phyloP scores from a whole-genome alignment of 2,797 vertebrate species.

The Schizopygopsis malacanthus region DNA sequence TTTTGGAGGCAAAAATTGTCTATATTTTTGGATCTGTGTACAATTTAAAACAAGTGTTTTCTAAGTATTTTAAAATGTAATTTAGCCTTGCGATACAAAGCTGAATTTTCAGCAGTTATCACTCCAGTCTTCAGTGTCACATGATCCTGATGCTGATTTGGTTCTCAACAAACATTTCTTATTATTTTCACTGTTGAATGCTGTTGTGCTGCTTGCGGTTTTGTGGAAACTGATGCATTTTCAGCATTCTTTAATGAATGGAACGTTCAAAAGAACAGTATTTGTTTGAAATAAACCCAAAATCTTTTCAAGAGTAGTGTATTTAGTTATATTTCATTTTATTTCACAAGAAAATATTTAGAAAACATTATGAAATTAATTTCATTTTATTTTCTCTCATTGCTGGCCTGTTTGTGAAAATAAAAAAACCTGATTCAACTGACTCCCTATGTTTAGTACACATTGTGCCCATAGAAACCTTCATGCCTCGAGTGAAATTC shows the following conservation, averaged over 20 bases:
- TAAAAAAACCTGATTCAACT: background rate
- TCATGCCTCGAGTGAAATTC: slow-evolving; percentile 12
- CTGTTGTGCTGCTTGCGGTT: background rate
- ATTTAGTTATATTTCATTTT: background rate
- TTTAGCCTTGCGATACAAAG: background rate
- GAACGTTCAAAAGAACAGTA: background rate
- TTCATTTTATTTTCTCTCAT: background rate
- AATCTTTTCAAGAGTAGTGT: background rate
- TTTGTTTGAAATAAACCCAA: background rate
- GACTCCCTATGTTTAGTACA: slow-evolving; percentile 14
- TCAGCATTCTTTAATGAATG: background rate
- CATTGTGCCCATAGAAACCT: slow-evolving; percentile 15
- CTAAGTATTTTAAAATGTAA: background rate
- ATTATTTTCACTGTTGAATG: background rate
- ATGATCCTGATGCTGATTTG: background rate
- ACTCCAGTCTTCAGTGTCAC: background rate
- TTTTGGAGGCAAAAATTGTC: background rate
- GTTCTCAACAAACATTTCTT: background rate
- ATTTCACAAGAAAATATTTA: background rate
- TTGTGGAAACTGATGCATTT: background rate
- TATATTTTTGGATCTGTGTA: background rate
- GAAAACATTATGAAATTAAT: background rate
- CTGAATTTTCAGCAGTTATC: background rate
- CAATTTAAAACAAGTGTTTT: too few relatives aligned
- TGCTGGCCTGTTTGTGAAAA: background rate